Evolutionary conservation across 2,888 invertebrate genomes (phyloP), one percentile per base, ranked within the genome.

Genomic region (Tricholauxania praeusta): DNA sequence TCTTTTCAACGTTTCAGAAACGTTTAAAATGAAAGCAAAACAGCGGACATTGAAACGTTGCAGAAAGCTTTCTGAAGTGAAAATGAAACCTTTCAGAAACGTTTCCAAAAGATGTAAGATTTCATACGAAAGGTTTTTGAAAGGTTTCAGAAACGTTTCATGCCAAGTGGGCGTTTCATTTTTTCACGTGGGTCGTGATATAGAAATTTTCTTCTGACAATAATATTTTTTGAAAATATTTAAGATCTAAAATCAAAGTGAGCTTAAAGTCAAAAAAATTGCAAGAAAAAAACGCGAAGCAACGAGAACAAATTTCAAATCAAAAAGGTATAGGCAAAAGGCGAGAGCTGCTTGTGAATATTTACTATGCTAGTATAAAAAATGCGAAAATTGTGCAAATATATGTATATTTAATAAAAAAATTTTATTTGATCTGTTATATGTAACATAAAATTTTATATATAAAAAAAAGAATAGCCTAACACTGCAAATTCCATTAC

Each of bases 291-390:
- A 39, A 28, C 53, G 73, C 69, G 60, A 74, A 74, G 65, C 62
- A 72, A 74, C 71, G 72, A 74, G 69, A 65, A 74, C 65, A 52
- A 63, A 53, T 15, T 28, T 39, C 39, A 55, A 17, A 55, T 52
- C 47, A 70, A 69, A 68, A 71, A 62, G 65, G 52, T 73, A 67
- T 66, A 52, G 67, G 19, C 19, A 69, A 63, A 48, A 71, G 51
- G 3, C 28, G 67, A 47, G 60, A 65, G 51, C 68, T 67, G 51
- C 69, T 72, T 17, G 66, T 71, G 53, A 17, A 47, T 79, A 10
- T 77, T n/a, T n/a, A n/a, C n/a, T 77, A 77, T 78, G 70, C 73
- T 63, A 75, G 75, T 68, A 59, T 62, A 53, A 71, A 53, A 71
- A 74, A 74, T 48, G 57, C 39, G 55, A 51, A 19, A 48, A 59